A percentile compares a stretch with the other conserved stretches of the same genome.
These are phyloP conservation scores for Leucophenga varia DNA, from an alignment of 1,140 invertebrate genomes.

Conservation along the genomic window DNA sequence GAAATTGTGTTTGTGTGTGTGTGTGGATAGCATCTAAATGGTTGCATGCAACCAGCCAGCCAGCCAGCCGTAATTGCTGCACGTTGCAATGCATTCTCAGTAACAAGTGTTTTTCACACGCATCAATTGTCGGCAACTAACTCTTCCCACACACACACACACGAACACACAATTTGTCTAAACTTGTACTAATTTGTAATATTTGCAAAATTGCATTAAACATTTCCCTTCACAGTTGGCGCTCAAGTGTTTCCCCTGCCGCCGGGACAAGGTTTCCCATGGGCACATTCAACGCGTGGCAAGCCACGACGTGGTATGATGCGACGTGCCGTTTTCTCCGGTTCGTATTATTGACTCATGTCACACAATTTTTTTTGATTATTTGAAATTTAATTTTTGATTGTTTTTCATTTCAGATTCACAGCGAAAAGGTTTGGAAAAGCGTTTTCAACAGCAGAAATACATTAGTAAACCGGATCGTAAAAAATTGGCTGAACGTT, in stretches of 20 bases:
- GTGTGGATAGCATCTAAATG: not conserved
- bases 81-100: slow-evolving; percentile 18
- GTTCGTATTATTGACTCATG: slow-evolving; percentile 25
- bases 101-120: slow-evolving; percentile 37
- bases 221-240: slow-evolving; percentile 43
- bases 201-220: not conserved
- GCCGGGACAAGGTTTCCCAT: slow-evolving; percentile 69
- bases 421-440: slow-evolving; percentile 91
- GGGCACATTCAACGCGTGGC: slow-evolving; percentile 75
- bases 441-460: slow-evolving; percentile 95
- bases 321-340: slow-evolving; percentile 79
- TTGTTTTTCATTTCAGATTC: slow-evolving; percentile 65
- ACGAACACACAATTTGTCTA: no score
- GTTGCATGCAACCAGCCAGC: no score
- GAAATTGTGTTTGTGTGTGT: not conserved
- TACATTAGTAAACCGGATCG: slow-evolving; percentile 97
- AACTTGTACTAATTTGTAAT: no score
- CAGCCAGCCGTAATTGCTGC: slow-evolving; percentile 26
- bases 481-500: slow-evolving; percentile 91
- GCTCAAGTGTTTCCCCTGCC: slow-evolving; percentile 68
- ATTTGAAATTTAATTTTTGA: slow-evolving; percentile 6
- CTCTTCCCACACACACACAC: not conserved
- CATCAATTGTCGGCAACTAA: not conserved
- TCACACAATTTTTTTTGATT: slow-evolving; percentile 1
- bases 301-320: slow-evolving; percentile 92